Conservation (phyloP, 2,888 invertebrate genomes). For the Andrena haemorrhoa region DNA sequence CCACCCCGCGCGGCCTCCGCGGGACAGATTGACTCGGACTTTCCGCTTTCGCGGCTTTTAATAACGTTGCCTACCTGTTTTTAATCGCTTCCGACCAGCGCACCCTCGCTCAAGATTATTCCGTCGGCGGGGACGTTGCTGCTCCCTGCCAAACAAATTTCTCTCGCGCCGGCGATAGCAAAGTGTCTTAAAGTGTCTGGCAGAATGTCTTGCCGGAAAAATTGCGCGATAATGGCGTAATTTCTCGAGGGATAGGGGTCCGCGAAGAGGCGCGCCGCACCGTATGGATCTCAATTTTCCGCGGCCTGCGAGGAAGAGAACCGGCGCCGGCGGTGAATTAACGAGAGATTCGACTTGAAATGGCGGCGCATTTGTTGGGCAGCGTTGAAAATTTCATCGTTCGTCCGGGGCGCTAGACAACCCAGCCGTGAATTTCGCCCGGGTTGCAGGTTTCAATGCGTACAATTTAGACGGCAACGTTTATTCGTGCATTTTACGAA, state of each 20-base stretch:
- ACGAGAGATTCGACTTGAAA: constrained; percentile 50
- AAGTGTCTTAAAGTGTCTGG: constrained; percentile 30
- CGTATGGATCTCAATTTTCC: constrained; percentile 49
- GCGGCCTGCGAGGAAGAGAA: background rate
- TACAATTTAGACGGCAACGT: background rate
- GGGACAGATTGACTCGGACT: constrained; percentile 29
- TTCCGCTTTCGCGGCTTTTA: constrained; percentile 32
- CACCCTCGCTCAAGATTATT: background rate
- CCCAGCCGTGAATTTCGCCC: background rate
- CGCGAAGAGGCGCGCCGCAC: background rate
- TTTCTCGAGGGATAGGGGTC: constrained; percentile 17
- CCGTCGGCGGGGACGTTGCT: background rate
- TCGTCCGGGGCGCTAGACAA: background rate
- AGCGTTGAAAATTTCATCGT: constrained; percentile 13
- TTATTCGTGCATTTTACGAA: background rate
- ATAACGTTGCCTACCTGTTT: constrained; percentile 1
- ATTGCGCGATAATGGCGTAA: constrained; percentile 46
- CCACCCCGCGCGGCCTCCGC: background rate
- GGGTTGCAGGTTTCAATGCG: background rate
- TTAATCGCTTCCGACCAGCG: constrained; percentile 10
- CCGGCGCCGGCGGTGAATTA: constrained; percentile 24
- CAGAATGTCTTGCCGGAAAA: constrained; percentile 42
- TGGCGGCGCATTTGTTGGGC: constrained; percentile 21
- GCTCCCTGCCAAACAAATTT: constrained; percentile 22
- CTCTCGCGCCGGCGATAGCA: constrained; percentile 2